These are phyloP conservation scores for Chymomyza caudatula DNA, from an alignment of 2,888 invertebrate species.

Conservation along the genomic window DNA sequence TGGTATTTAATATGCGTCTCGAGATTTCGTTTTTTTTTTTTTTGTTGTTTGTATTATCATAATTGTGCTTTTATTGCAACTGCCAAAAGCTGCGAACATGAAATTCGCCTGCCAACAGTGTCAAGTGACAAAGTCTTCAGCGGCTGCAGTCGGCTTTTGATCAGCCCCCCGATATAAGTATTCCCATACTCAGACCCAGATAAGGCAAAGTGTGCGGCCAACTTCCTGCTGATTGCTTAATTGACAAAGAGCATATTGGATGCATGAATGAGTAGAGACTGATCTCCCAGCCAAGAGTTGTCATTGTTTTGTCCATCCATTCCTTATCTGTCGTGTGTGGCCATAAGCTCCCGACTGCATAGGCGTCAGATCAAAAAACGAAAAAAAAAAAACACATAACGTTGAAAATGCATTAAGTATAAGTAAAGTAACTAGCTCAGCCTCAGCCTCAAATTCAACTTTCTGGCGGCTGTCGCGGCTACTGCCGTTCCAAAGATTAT, in stretches of 20 bases:
- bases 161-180: slow-evolving; percentile 22
- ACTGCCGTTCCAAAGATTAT: slow-evolving; percentile 65
- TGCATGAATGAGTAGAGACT: slow-evolving; percentile 63
- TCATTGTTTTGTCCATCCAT: slow-evolving; percentile 30
- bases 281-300: not conserved
- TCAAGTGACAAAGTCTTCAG: slow-evolving; percentile 43
- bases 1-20: slow-evolving; percentile 73
- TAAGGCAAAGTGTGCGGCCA: slow-evolving; percentile 68
- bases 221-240: slow-evolving; percentile 73
- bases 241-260: slow-evolving; percentile 71
- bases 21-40: slow-evolving; percentile 43
- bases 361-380: not conserved
- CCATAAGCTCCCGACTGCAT: slow-evolving; percentile 47
- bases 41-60: slow-evolving; percentile 17
- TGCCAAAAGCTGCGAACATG: slow-evolving; percentile 51
- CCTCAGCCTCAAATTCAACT: slow-evolving; percentile 53
- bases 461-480: not conserved
- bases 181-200: slow-evolving; percentile 20
- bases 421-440: not conserved
- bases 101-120: slow-evolving; percentile 55
- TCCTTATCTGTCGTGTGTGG: slow-evolving; percentile 53
- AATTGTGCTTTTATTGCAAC: not conserved
- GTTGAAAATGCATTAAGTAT: slow-evolving; percentile 65
- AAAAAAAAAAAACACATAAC: slow-evolving; percentile 23
- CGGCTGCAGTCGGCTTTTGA: slow-evolving; percentile 42